These are phyloP conservation scores for Asbolus verrucosus DNA, from an alignment of 1,140 invertebrate genomes.

Conservation along the genomic window DNA sequence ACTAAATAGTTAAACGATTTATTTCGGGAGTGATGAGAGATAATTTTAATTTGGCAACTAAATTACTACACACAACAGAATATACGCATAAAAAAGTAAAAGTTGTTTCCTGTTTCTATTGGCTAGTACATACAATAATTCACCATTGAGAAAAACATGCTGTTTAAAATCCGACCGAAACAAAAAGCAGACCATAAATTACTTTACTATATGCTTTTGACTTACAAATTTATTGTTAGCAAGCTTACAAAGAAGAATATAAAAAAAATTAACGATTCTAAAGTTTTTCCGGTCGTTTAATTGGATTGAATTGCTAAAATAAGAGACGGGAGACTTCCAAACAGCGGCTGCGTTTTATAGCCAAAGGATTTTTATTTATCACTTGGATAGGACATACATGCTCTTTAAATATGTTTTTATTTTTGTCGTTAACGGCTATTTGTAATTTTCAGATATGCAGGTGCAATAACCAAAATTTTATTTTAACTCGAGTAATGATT, in stretches of 20 bases:
- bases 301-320: conserved; percentile 62
- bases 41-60: conserved; percentile 55
- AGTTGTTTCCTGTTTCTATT: conserved; percentile 45
- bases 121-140: not conserved
- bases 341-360: conserved; percentile 62
- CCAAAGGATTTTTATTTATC: conserved; percentile 21
- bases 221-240: conserved; percentile 61
- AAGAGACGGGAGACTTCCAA: conserved; percentile 52
- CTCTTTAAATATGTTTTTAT: conserved; percentile 14
- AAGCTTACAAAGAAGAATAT: conserved; percentile 53
- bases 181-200: conserved; percentile 52
- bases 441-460: not conserved
- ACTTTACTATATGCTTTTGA: conserved; percentile 59
- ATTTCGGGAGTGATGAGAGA: conserved; percentile 47
- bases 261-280: conserved; percentile 63
- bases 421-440: too few species aligned
- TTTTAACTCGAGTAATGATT: not conserved
- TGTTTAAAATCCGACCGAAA: not conserved
- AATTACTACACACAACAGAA: conserved; percentile 11
- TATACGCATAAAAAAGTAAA: conserved; percentile 13
- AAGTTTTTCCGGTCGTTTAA: conserved; percentile 63
- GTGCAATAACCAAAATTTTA: not conserved
- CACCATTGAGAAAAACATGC: conserved; percentile 8
- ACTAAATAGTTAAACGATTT: conserved; percentile 48
- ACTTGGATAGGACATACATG: not conserved